Evolutionary conservation across 2,797 vertebrate species (phyloP).

Genomic region (Cirrhinus molitorella): DNA sequence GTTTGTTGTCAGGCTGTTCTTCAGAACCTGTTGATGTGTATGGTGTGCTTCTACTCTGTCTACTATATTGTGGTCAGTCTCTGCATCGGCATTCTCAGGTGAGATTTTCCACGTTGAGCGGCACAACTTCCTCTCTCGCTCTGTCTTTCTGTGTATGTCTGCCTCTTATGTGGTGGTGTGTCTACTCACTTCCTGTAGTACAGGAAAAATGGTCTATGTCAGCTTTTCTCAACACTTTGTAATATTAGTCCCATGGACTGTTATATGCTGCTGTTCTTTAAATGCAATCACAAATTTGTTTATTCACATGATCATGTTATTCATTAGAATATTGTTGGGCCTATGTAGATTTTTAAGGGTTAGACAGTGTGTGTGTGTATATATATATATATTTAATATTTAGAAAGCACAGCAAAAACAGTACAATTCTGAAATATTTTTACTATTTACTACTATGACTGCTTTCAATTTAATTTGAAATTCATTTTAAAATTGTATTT

Average conservation of each 20-base stretch:
- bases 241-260: not conserved
- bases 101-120: conserved; percentile 58
- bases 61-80: conserved; percentile 83
- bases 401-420: no score
- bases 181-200: conserved; percentile 57
- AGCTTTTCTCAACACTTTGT: not conserved
- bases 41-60: conserved; percentile 85
- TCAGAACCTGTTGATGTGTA: conserved; percentile 84
- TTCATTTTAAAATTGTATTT: no score
- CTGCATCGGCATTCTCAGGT: conserved; percentile 84
- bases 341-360: not conserved
- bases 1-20: conserved; percentile 77
- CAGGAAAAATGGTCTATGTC: not conserved
- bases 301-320: not conserved
- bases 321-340: not conserved
- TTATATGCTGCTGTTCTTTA: not conserved
- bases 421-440: no score
- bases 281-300: not conserved
- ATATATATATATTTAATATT: no score
- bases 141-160: conserved; percentile 30
- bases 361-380: no score
- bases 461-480: no score
- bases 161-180: conserved; percentile 23
- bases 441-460: no score
- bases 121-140: conserved; percentile 31